phyloP scores from a whole-genome alignment of 2,113 vertebrate species.

The Microcebus jonahi region DNA sequence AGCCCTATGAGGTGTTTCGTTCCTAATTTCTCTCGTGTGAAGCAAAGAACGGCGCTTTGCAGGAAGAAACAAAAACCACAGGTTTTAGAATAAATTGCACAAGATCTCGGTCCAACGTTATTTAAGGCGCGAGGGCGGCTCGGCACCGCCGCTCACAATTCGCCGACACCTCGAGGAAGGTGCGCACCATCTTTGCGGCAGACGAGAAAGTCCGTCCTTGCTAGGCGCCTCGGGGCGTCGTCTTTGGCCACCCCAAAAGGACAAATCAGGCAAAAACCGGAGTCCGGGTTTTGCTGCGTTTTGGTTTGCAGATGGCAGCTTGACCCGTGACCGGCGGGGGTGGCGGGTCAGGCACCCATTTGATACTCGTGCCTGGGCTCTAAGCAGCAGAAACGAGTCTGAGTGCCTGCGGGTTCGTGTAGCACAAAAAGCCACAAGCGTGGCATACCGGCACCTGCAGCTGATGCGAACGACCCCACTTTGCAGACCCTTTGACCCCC shows the following conservation, averaged over 20 bases:
- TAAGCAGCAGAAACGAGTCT: background rate
- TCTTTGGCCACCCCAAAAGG: background rate
- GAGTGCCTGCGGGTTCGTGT: background rate
- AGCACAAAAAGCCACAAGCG: background rate
- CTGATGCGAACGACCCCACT: background rate
- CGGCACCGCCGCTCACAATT: background rate
- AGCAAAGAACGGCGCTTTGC: background rate
- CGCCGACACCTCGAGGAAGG: background rate
- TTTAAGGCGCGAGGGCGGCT: background rate
- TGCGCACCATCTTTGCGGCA: background rate
- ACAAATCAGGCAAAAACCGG: background rate
- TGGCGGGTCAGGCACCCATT: background rate
- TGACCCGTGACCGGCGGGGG: background rate
- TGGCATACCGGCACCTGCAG: rapidly evolving
- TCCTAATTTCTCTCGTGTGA: background rate
- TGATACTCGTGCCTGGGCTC: background rate
- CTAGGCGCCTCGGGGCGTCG: background rate
- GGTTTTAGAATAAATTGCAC: background rate
- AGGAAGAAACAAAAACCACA: background rate
- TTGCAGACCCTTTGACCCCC: background rate
- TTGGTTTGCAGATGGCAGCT: background rate
- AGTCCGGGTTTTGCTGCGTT: background rate
- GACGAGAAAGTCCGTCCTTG: background rate
- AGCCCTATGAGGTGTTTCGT: background rate
- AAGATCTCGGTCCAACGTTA: background rate